These are phyloP conservation scores for Malthinus seriepunctatus DNA, from an alignment of 2,888 invertebrate genomes.

Conservation along the genomic window DNA sequence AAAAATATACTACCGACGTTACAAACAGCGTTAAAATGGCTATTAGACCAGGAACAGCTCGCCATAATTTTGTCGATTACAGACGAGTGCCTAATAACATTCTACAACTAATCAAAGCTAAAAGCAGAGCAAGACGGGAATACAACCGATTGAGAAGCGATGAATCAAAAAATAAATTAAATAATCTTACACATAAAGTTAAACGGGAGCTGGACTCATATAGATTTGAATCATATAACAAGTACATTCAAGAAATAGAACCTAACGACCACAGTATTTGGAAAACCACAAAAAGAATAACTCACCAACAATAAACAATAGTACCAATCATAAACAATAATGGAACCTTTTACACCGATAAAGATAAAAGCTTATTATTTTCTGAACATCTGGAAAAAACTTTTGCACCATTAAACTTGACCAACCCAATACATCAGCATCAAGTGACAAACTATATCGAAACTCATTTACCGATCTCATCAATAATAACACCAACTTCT, in stretches of 20 bases:
- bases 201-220: slow-evolving; percentile 4
- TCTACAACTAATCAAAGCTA: background rate
- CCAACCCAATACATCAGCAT: background rate
- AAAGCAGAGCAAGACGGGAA: slow-evolving; percentile 5
- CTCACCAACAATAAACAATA: background rate
- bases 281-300: slow-evolving; percentile 7
- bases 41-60: too few species aligned
- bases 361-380: background rate
- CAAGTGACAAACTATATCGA: background rate
- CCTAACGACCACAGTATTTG: slow-evolving; percentile 6
- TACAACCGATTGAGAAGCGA: background rate
- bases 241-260: background rate
- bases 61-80: background rate
- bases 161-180: slow-evolving; percentile 8
- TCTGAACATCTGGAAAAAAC: background rate
- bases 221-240: slow-evolving; percentile 7
- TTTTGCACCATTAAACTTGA: background rate
- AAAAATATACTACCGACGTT: slow-evolving; percentile 1
- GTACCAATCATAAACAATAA: background rate
- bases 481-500: background rate
- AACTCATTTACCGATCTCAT: background rate
- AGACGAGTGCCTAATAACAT: background rate
- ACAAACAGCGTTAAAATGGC: background rate
- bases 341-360: slow-evolving; percentile 1
- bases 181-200: slow-evolving; percentile 6